Evolutionary conservation across 2,113 vertebrate genomes (phyloP), one percentile per base, ranked within the genome.

Genomic region (Dermatemys mawii): DNA sequence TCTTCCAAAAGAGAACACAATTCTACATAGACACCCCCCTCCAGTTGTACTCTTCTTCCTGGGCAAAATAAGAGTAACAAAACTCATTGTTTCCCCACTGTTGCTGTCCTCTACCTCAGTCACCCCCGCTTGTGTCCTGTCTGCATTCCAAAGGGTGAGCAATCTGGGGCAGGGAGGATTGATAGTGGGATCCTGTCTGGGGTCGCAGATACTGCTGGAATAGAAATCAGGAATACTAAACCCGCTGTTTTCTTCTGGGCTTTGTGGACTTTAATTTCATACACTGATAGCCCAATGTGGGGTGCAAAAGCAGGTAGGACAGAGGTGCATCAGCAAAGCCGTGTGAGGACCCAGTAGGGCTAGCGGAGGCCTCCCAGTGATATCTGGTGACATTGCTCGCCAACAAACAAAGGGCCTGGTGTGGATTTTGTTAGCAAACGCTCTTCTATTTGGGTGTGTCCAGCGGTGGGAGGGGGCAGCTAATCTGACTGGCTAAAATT

Each of bases 61-160:
- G 29, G 32, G 32, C 29, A 32, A 63, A 63, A 63, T 35, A 63
- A 55, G 54, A 55, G 54, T 55, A 55, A 63, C 29, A 63, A 17
- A 67, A 67, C 35, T 19, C 35, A 8, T 67, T 35, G 60, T n/a
- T n/a, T n/a, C 35, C 60, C 17, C 32, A 60, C 14, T 67, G 35
- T 67, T 4, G 7, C 35, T n/a, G 16, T 67, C 35, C 60, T n/a
- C n/a, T n/a, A 35, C 60, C 8, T n/a, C 60, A n/a, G 32, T 67
- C 8, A 2, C 9, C 60, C 16, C 60, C 13, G 16, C n/a, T n/a
- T n/a, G 21, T n/a, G 35, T 67, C 14, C 94, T 60, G 96, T 93
- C 93, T 67, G 92, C 93, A 97, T 95, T 97, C 93, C n/a, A 17
- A 63, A 35, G 35, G 32, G 35, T n/a, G 35, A n/a, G 60, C 60